phyloP scores from a whole-genome alignment of 1,140 invertebrate species.

The Drosophila gunungcola region DNA sequence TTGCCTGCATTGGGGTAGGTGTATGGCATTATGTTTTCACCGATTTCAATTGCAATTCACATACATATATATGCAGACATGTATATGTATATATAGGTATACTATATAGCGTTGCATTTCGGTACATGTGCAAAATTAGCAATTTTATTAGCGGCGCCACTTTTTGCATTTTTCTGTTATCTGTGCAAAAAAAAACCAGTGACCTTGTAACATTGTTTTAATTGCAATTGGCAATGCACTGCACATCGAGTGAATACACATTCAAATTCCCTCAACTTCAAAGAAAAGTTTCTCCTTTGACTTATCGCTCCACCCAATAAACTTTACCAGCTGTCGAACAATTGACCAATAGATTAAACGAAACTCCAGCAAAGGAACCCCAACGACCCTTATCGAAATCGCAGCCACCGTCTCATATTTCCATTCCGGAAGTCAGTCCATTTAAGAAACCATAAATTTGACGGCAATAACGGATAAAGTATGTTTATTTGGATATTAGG shows the following conservation, averaged over 20 bases:
- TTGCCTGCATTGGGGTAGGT: slow-evolving; percentile 68
- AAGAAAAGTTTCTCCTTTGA: neutral
- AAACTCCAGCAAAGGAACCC: slow-evolving; percentile 15
- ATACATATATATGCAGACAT: slow-evolving; percentile 34
- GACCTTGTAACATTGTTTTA: slow-evolving; percentile 79
- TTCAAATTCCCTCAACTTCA: neutral
- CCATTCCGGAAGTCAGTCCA: slow-evolving; percentile 19
- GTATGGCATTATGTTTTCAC: slow-evolving; percentile 72
- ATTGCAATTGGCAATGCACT: slow-evolving; percentile 64
- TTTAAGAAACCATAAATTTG: slow-evolving; percentile 82
- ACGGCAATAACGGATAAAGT: slow-evolving; percentile 82
- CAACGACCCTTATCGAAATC: slow-evolving; percentile 69
- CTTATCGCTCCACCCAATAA: slow-evolving; percentile 4
- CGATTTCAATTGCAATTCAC: slow-evolving; percentile 77
- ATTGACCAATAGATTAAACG: slow-evolving; percentile 29
- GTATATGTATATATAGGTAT: slow-evolving; percentile 32
- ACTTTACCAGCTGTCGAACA: slow-evolving; percentile 38
- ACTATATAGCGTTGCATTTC: slow-evolving; percentile 35
- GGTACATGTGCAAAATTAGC: slow-evolving; percentile 71
- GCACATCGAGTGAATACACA: slow-evolving; percentile 8
- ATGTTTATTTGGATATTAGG: slow-evolving; percentile 82
- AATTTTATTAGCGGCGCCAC: slow-evolving; percentile 71
- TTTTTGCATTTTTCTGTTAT: slow-evolving; percentile 55
- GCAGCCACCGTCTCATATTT: slow-evolving; percentile 64
- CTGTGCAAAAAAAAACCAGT: slow-evolving; percentile 56